Evolutionary conservation across 1,140 invertebrate genomes (phyloP), one percentile per base, ranked within the genome.

Genomic region (Neodiprion lecontei): DNA sequence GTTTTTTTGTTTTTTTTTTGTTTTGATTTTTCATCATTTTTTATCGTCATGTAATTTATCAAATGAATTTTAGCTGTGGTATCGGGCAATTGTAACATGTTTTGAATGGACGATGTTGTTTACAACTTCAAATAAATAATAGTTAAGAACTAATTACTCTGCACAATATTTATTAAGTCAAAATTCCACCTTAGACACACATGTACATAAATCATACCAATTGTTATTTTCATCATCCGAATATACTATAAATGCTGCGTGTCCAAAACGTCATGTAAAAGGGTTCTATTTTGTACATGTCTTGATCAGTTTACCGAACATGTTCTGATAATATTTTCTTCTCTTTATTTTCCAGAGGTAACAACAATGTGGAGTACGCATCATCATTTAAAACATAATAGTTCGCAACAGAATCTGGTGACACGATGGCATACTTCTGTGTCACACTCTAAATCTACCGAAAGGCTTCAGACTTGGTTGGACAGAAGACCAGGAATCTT

Each of bases 401-500:
- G 50, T 11, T 11, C 50, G 10, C 50, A 53, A 53, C 50, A 53
- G 50, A 53, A 53, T 53, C n/a, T n/a, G 10, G 50, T 0, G 17
- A 21, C 17, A 21, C 17, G n/a, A 11, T 61, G 53, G 53, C 67
- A 11, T 68, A 11, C 28, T 11, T 4, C 9, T 68, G 9, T 11
- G 17, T 17, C 28, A 17, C 67, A 68, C 67, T 11, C 28, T 1
- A 9, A 10, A 21, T 11, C 67, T 21, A 21, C 11, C 67, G 11
- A 21, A 68, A 40, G 50, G 10, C 50, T 68, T 68, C 67, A 3
- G 14, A n/a, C 21, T 47, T 21, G 28, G n/a, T 11, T 68, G 17
- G 67, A 68, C 21, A 68, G 21, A 40, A 68, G 21, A 68, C 67
- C 67, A 40, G 67, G 78, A 40, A 66, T 14, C 47, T 68, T 83